Evolutionary conservation across 2,888 invertebrate species (phyloP).

Genomic region (Pachycephus smyrnensis): DNA sequence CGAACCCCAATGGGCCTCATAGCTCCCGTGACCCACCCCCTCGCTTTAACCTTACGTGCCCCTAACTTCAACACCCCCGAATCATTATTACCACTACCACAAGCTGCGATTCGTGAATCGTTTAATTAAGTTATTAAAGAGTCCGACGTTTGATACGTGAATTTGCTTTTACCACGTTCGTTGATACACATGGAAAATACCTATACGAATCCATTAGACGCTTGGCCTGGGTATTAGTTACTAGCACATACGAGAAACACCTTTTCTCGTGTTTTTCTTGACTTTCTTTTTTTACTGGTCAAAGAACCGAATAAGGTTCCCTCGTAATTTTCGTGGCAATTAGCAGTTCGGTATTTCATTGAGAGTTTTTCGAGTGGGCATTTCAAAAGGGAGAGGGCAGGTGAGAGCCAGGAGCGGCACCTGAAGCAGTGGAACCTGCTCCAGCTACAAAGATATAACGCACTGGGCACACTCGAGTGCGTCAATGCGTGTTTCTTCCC

Average conservation of each 20-base stretch:
- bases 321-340: not conserved
- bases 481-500: not conserved
- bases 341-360: not conserved
- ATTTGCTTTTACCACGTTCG: not conserved
- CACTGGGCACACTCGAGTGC: not conserved
- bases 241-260: not conserved
- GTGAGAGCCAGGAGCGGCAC: not conserved
- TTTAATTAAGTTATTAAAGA: not conserved
- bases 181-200: not conserved
- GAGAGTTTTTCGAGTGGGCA: not conserved
- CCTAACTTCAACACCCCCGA: constrained; percentile 47
- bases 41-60: constrained; percentile 11
- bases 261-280: not conserved
- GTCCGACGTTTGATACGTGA: not conserved
- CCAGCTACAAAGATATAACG: not conserved
- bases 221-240: not conserved
- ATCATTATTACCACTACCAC: constrained; percentile 9
- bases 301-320: not conserved
- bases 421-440: not conserved
- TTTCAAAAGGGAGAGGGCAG: not conserved
- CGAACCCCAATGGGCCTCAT: constrained; percentile 19
- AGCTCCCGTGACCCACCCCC: constrained; percentile 42
- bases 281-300: not conserved
- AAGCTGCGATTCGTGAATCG: not conserved
- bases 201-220: not conserved